Evolutionary conservation across 2,888 invertebrate genomes (phyloP).

Genomic region (Latrodectus hesperus): DNA sequence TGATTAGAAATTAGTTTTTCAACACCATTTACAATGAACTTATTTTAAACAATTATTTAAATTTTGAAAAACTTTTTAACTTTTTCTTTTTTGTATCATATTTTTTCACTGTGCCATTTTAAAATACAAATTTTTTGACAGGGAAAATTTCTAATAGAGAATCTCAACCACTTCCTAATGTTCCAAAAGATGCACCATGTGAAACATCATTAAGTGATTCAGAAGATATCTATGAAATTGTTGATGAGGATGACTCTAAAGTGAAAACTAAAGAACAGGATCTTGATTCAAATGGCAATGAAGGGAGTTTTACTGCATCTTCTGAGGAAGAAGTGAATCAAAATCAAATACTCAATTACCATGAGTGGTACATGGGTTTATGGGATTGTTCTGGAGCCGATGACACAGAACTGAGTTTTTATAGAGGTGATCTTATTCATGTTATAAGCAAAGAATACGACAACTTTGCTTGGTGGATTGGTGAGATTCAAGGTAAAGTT

Average conservation of each 20-base stretch:
- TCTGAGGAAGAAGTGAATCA: slow-evolving; percentile 1
- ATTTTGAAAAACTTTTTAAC: too few species aligned
- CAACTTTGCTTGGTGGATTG: slow-evolving; percentile 66
- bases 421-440: slow-evolving; percentile 66
- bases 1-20: too few species aligned
- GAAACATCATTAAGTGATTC: background rate
- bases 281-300: background rate
- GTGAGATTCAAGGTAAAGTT: slow-evolving; percentile 59
- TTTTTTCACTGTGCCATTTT: too few species aligned
- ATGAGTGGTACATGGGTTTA: slow-evolving; percentile 66
- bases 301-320: background rate
- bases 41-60: too few species aligned
- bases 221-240: slow-evolving; percentile 69
- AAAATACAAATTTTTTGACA: background rate
- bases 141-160: slow-evolving; percentile 17
- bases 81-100: too few species aligned
- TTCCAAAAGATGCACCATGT: background rate
- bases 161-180: slow-evolving; percentile 1
- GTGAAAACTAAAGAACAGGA: background rate
- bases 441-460: slow-evolving; percentile 68
- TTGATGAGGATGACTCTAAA: slow-evolving; percentile 28
- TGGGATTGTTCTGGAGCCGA: slow-evolving; percentile 65
- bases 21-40: too few species aligned
- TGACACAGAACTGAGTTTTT: slow-evolving; percentile 55
- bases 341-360: slow-evolving; percentile 52